phyloP scores from a whole-genome alignment of 2,888 invertebrate species.

The Amblyteles armatorius region DNA sequence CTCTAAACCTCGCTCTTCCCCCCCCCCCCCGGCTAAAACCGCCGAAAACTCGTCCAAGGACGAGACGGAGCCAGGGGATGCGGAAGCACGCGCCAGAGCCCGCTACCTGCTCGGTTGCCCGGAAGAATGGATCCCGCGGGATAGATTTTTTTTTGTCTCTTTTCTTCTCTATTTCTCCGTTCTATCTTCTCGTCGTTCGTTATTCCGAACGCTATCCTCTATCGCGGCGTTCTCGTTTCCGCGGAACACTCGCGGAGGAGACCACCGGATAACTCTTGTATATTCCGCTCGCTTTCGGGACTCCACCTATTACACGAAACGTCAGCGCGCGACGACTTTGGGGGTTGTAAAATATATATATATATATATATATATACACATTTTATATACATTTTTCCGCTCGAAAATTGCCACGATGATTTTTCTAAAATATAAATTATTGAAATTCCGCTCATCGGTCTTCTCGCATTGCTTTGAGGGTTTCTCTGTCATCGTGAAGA shows the following conservation, averaged over 20 bases:
- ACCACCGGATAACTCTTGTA: conserved; percentile 1
- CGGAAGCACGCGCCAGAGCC: conserved; percentile 3
- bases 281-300: conserved; percentile 34
- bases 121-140: conserved; percentile 59
- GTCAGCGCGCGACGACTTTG: not conserved
- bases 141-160: conserved; percentile 16
- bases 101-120: conserved; percentile 48
- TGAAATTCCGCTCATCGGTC: not conserved
- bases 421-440: not conserved
- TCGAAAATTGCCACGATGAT: not conserved
- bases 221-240: not conserved
- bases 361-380: no score
- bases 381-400: not conserved
- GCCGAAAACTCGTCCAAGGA: conserved; percentile 64
- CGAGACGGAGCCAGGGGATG: conserved; percentile 26
- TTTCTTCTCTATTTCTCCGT: not conserved
- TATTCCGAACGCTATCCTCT: conserved; percentile 38
- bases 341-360: not conserved
- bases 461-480: no score
- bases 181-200: conserved; percentile 37
- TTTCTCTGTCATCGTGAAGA: no score
- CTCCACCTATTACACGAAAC: not conserved
- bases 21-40: conserved; percentile 27
- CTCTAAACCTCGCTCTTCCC: conserved; percentile 26
- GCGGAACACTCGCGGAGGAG: not conserved